Percentiles rank a stretch among this genome's conserved stretches.
These are phyloP conservation scores for Hydrochoerus hydrochaeris DNA, from an alignment of 2,113 vertebrate genomes.

Conservation along the genomic window DNA sequence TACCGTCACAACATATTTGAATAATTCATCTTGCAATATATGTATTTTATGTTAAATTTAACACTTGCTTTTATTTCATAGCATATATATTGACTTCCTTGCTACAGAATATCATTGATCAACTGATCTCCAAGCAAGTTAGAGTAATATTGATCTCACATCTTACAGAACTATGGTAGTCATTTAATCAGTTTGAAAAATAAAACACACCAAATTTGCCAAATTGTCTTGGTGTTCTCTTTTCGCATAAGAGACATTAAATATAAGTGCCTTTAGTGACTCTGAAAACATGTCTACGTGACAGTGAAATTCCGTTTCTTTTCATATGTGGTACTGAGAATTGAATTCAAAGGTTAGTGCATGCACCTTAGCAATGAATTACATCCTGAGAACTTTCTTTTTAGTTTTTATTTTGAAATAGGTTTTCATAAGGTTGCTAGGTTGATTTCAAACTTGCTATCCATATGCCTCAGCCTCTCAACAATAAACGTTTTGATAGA, in stretches of 20 bases:
- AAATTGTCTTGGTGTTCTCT: conserved; percentile 31
- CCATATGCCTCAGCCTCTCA: not conserved
- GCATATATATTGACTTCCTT: not conserved
- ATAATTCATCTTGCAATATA: not conserved
- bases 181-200: conserved; percentile 32
- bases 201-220: not conserved
- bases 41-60: conserved; percentile 24
- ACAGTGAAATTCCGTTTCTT: not conserved
- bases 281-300: conserved; percentile 49
- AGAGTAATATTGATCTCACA: conserved; percentile 12
- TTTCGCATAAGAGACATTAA: conserved; percentile 36
- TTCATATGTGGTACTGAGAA: not conserved
- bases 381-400: not conserved
- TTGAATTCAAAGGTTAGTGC: not conserved
- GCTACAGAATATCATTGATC: not conserved
- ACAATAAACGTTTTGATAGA: conserved; percentile 2
- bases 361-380: not conserved
- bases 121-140: not conserved
- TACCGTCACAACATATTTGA: not conserved
- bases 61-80: conserved; percentile 11
- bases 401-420: not conserved
- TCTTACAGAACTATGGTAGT: not conserved
- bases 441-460: not conserved
- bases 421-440: not conserved
- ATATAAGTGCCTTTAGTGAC: not conserved